Evolutionary conservation across 2,113 vertebrate genomes (phyloP).

Genomic region (Atrichornis clamosus): DNA sequence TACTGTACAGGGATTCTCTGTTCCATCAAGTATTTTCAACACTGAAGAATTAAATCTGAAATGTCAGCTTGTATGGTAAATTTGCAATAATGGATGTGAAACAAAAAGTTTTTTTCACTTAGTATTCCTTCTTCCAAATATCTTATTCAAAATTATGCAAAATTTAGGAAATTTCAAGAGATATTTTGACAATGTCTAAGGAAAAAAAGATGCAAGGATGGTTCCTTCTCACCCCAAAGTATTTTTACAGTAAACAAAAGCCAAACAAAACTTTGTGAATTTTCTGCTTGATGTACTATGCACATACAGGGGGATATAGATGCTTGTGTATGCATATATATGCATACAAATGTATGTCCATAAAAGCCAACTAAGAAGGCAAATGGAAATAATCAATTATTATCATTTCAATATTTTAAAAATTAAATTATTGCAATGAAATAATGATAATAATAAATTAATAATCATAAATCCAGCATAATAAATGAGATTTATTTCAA

Average conservation of each 20-base stretch:
- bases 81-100: neutral
- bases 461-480: neutral
- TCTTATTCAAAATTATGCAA: neutral
- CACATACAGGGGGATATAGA: neutral
- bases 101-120: neutral
- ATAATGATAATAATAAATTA: neutral
- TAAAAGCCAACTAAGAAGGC: neutral
- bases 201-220: neutral
- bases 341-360: neutral
- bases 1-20: neutral
- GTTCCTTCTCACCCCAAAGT: neutral
- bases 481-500: neutral
- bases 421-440: neutral
- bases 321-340: neutral
- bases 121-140: neutral
- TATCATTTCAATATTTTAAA: neutral
- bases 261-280: neutral
- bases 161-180: neutral
- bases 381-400: neutral
- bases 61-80: neutral
- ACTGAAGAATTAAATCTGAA: neutral
- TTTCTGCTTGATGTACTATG: neutral
- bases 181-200: neutral
- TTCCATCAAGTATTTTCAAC: neutral
- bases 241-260: neutral